Evolutionary conservation across 2,888 invertebrate genomes (phyloP).

Genomic region (Octonoba sinensis): DNA sequence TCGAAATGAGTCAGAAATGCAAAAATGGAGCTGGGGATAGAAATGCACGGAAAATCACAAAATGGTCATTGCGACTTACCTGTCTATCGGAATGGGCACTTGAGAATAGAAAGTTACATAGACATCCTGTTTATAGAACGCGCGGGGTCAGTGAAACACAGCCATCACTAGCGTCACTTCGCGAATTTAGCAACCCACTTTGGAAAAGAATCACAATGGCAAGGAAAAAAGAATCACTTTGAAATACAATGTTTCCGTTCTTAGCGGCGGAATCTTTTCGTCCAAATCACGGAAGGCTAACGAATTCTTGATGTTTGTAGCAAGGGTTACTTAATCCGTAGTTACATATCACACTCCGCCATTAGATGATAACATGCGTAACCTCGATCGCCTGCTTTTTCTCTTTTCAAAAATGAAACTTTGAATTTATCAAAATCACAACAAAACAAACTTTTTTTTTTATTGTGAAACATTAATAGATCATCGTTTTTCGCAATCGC

Average conservation of each 20-base stretch:
- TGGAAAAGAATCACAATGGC: not conserved
- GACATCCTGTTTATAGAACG: conserved; percentile 33
- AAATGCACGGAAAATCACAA: conserved; percentile 1
- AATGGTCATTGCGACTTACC: not conserved
- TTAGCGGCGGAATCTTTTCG: too few species aligned
- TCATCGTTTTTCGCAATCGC: too few species aligned
- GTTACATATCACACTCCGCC: conserved; percentile 48
- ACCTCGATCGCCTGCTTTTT: conserved; percentile 30
- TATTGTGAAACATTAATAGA: too few species aligned
- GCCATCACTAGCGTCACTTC: conserved; percentile 50
- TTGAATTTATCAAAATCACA: not conserved
- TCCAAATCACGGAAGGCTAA: not conserved
- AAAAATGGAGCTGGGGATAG: not conserved
- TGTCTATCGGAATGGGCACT: too few species aligned
- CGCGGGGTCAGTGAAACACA: conserved; percentile 55
- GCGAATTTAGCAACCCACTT: conserved; percentile 24
- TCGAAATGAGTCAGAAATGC: not conserved
- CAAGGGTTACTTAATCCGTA: conserved; percentile 7
- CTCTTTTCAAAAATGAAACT: conserved; percentile 4
- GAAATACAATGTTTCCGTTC: not conserved
- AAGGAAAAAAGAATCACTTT: not conserved
- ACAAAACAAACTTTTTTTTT: too few species aligned
- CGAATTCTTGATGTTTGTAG: not conserved
- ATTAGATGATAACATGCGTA: conserved; percentile 49
- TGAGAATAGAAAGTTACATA: conserved; percentile 1